These are phyloP conservation scores for Okapia johnstoni DNA, from an alignment of 2,113 vertebrate species.

Conservation along the genomic window DNA sequence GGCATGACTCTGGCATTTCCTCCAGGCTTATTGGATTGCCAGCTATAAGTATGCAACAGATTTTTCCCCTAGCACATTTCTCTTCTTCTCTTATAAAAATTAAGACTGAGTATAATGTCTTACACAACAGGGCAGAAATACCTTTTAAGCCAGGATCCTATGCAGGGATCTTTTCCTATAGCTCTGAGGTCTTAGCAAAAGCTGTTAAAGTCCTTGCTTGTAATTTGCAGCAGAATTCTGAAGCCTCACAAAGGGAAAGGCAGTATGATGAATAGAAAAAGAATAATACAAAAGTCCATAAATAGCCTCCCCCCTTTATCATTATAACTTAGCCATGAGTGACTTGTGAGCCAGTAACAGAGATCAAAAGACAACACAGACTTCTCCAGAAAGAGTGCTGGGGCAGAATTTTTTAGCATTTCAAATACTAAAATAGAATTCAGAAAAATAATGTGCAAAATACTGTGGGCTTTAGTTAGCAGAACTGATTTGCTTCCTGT, in stretches of 20 bases:
- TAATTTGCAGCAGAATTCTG: conserved; percentile 1
- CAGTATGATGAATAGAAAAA: not conserved
- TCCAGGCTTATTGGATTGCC: not conserved
- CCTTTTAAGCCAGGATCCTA: not conserved
- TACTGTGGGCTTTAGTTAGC: not conserved
- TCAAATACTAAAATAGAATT: conserved; percentile 42
- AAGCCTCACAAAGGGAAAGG: not conserved
- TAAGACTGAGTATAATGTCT: not conserved
- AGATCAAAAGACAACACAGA: conserved; percentile 45
- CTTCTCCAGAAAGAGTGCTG: conserved; percentile 28
- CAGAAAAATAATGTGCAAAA: conserved; percentile 25
- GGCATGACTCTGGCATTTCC: not conserved
- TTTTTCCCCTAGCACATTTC: not conserved
- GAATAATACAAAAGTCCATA: conserved; percentile 18
- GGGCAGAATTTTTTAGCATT: conserved; percentile 28
- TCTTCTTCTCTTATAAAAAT: conserved; percentile 20
- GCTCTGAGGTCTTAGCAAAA: not conserved
- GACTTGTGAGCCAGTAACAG: conserved; percentile 19
- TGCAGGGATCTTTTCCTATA: not conserved
- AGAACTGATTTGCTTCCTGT: not conserved
- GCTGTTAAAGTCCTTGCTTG: not conserved
- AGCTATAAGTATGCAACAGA: not conserved
- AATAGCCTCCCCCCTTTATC: conserved; percentile 21
- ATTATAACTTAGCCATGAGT: conserved; percentile 7
- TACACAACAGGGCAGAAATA: not conserved